Percentiles rank a stretch among this genome's conserved stretches.
phyloP scores from a whole-genome alignment of 2,888 invertebrate genomes.

The Trichopoda pennipes region DNA sequence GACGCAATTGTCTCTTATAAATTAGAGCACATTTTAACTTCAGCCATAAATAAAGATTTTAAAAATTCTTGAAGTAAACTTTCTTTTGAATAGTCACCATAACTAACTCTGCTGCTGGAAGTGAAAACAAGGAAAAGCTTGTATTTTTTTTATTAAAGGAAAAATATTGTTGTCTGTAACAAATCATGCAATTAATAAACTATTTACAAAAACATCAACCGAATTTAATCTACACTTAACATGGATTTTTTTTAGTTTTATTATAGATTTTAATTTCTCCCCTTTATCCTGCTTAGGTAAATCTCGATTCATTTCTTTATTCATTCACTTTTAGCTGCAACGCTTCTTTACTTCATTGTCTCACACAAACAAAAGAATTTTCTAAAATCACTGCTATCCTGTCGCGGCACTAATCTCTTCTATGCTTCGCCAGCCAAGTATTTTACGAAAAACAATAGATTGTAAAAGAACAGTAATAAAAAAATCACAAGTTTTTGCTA shows the following conservation, averaged over 20 bases:
- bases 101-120: neutral
- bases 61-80: neutral
- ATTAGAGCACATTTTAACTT: neutral
- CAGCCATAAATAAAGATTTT: neutral
- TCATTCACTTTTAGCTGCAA: slow-evolving; percentile 58
- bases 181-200: slow-evolving; percentile 46
- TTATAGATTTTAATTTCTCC: slow-evolving; percentile 11
- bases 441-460: slow-evolving; percentile 31
- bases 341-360: slow-evolving; percentile 41
- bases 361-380: slow-evolving; percentile 47
- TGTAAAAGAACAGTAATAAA: neutral
- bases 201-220: slow-evolving; percentile 45
- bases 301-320: slow-evolving; percentile 22
- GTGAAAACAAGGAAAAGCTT: neutral
- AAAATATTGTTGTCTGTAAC: slow-evolving; percentile 33
- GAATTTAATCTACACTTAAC: slow-evolving; percentile 61
- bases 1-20: neutral
- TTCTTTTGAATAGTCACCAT: neutral
- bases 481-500: slow-evolving; percentile 25
- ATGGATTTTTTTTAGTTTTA: slow-evolving; percentile 20
- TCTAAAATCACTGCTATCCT: slow-evolving; percentile 40
- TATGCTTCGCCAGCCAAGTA: slow-evolving; percentile 15
- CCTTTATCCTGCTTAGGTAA: neutral
- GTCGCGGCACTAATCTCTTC: slow-evolving; percentile 43
- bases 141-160: slow-evolving; percentile 16